These are phyloP conservation scores for Helicolenus hilgendorfi DNA, from an alignment of 2,797 vertebrate genomes.

Conservation along the genomic window DNA sequence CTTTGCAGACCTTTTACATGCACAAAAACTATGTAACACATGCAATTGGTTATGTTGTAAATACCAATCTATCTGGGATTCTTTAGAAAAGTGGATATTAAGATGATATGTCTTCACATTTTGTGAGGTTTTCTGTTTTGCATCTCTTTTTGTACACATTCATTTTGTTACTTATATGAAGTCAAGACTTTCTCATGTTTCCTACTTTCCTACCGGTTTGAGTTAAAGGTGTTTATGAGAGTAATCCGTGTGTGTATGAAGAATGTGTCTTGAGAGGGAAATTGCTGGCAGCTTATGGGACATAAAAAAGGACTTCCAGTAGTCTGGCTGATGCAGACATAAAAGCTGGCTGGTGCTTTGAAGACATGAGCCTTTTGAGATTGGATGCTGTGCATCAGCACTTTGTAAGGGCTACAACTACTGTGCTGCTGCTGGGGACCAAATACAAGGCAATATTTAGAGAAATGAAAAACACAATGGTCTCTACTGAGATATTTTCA, in stretches of 20 bases:
- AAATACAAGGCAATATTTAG: conserved; percentile 22
- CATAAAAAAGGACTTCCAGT: conserved; percentile 63
- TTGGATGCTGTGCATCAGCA: conserved; percentile 38
- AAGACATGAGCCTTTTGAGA: conserved; percentile 62
- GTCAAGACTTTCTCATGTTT: background rate
- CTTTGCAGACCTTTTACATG: too few relatives aligned
- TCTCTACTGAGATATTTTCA: conserved; percentile 9
- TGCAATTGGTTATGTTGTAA: background rate
- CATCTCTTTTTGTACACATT: background rate
- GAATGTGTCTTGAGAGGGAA: conserved; percentile 26
- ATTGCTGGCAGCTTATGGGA: conserved; percentile 47
- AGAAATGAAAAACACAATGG: background rate
- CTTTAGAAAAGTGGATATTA: background rate
- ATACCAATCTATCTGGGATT: background rate
- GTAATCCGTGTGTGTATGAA: conserved; percentile 4
- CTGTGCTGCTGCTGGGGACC: conserved; percentile 5
- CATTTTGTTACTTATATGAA: background rate
- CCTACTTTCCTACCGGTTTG: conserved; percentile 12
- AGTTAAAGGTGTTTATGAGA: conserved; percentile 43
- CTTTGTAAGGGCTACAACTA: conserved; percentile 32
- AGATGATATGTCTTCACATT: background rate
- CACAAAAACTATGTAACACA: too few relatives aligned
- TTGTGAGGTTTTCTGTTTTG: background rate
- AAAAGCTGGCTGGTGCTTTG: conserved; percentile 76
- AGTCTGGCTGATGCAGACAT: conserved; percentile 64